These are phyloP conservation scores for Podargus strigoides DNA, from an alignment of 2,797 vertebrate genomes.

Conservation along the genomic window DNA sequence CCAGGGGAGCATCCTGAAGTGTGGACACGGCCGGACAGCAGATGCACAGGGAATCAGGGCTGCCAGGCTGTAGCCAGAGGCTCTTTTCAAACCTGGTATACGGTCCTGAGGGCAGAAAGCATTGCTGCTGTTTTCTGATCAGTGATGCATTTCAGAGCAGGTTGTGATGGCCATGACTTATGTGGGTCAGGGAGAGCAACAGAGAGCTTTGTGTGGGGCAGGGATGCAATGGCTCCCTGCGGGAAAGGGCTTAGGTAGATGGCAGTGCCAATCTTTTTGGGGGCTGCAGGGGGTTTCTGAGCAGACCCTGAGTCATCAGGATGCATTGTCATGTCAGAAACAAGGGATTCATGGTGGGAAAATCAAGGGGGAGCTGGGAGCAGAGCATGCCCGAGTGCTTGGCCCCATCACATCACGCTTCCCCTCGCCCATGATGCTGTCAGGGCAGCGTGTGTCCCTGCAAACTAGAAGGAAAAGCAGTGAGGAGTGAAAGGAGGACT, in stretches of 20 bases:
- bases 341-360: background rate
- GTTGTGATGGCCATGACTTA: fast-evolving
- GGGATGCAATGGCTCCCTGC: background rate
- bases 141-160: background rate
- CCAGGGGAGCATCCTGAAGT: fast-evolving
- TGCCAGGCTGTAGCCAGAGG: too few species aligned
- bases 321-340: background rate
- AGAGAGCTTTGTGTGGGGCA: background rate
- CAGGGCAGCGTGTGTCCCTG: background rate
- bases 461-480: background rate
- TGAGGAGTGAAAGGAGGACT: background rate
- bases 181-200: background rate
- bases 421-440: background rate
- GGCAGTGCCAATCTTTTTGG: fast-evolving
- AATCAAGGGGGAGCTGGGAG: background rate
- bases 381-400: background rate
- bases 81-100: fast-evolving
- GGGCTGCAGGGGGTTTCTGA: background rate
- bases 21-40: fast-evolving
- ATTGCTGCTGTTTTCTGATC: background rate
- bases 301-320: background rate
- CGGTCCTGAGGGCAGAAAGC: background rate
- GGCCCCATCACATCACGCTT: background rate
- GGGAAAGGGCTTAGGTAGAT: too few species aligned
- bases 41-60: fast-evolving